Evolutionary conservation across 2,797 vertebrate genomes (phyloP).

Genomic region (Orestias chungarensis): DNA sequence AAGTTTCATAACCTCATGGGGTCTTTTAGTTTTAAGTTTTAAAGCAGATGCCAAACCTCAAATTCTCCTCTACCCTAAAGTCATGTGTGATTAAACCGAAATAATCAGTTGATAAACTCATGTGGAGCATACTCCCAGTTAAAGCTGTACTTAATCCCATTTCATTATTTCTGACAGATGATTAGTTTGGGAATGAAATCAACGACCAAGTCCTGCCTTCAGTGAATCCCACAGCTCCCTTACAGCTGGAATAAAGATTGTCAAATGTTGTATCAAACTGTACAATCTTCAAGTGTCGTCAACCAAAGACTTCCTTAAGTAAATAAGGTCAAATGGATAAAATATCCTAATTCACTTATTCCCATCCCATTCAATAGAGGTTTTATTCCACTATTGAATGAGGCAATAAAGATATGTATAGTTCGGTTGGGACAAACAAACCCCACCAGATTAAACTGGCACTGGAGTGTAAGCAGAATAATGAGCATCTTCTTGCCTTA

Average conservation of each 20-base stretch:
- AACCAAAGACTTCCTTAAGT: slow-evolving; percentile 9
- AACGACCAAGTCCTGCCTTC: slow-evolving; percentile 10
- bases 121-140: background rate
- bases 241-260: background rate
- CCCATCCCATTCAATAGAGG: slow-evolving; percentile 17
- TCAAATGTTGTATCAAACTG: slow-evolving; percentile 6
- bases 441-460: slow-evolving; percentile 24
- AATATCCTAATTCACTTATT: slow-evolving; percentile 5
- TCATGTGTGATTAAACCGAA: slow-evolving; percentile 26
- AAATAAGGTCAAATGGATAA: slow-evolving; percentile 10
- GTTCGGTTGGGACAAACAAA: slow-evolving; percentile 7
- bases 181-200: slow-evolving; percentile 15
- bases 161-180: slow-evolving; percentile 12
- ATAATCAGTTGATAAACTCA: slow-evolving; percentile 18
- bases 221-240: background rate
- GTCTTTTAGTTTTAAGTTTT: slow-evolving; percentile 31
- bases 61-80: slow-evolving; percentile 7
- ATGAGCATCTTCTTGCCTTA: slow-evolving; percentile 63
- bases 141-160: slow-evolving; percentile 19
- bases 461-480: slow-evolving; percentile 47
- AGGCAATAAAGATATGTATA: slow-evolving; percentile 1
- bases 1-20: slow-evolving; percentile 43
- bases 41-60: slow-evolving; percentile 15
- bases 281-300: background rate
- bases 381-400: slow-evolving; percentile 22